Percentiles rank a stretch among this genome's conserved stretches.
phyloP scores from a whole-genome alignment of 2,888 invertebrate genomes.

The Cryptus viduatorius region DNA sequence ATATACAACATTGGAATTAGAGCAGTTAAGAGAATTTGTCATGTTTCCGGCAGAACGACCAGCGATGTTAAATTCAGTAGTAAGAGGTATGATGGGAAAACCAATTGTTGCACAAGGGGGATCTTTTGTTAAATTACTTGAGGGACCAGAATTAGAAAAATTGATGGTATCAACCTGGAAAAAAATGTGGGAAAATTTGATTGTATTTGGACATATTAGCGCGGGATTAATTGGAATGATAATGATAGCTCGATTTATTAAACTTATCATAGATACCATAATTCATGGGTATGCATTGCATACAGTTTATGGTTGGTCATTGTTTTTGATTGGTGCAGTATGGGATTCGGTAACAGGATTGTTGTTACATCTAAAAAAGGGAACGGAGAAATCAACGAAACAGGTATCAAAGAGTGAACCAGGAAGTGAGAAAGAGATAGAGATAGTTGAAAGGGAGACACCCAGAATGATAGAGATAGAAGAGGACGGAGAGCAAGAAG shows the following conservation, averaged over 20 bases:
- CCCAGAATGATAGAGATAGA: too few species aligned
- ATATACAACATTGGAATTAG: too few species aligned
- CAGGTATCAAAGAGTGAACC: too few species aligned
- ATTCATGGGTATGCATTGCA: conserved; percentile 47
- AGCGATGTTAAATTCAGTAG: conserved; percentile 48
- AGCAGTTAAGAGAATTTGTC: background rate
- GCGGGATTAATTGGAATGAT: conserved; percentile 47
- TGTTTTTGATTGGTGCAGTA: conserved; percentile 31
- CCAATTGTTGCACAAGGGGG: background rate
- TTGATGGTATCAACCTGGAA: conserved; percentile 34
- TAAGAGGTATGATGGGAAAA: conserved; percentile 53
- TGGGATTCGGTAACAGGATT: background rate
- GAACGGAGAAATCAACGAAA: too few species aligned
- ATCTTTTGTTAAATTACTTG: conserved; percentile 24
- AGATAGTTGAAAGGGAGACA: too few species aligned
- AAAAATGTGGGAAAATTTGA: conserved; percentile 39
- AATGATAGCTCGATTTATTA: conserved; percentile 28
- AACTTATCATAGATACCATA: conserved; percentile 27
- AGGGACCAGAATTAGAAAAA: conserved; percentile 29
- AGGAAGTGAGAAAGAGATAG: too few species aligned
- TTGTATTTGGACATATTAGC: conserved; percentile 35
- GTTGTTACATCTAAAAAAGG: background rate
- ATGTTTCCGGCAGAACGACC: conserved; percentile 61
- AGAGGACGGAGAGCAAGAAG: too few species aligned
- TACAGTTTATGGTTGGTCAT: conserved; percentile 41